phyloP scores from a whole-genome alignment of 2,113 vertebrate genomes.

The Athene noctua region DNA sequence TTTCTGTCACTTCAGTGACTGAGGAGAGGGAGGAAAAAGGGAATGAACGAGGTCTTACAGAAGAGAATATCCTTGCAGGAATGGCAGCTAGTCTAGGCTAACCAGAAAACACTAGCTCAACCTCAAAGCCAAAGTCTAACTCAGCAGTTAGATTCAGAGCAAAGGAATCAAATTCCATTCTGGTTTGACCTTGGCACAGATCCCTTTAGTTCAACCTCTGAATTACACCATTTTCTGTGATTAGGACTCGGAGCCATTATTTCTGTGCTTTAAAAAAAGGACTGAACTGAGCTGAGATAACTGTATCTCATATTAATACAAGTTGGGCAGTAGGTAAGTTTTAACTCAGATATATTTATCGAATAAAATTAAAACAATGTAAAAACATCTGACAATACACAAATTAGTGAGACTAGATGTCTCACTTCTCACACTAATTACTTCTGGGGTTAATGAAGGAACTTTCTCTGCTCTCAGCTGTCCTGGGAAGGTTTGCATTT shows the following conservation, averaged over 20 bases:
- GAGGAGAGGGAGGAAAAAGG: background rate
- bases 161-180: background rate
- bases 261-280: background rate
- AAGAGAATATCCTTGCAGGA: background rate
- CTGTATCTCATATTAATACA: background rate
- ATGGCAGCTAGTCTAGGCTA: background rate
- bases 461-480: background rate
- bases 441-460: background rate
- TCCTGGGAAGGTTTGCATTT: background rate
- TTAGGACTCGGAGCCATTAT: background rate
- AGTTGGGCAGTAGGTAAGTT: background rate
- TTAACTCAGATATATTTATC: background rate
- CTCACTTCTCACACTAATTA: background rate
- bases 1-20: constrained; percentile 25
- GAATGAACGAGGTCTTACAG: background rate
- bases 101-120: background rate
- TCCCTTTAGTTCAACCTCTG: background rate
- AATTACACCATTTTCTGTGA: background rate
- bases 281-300: background rate
- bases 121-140: background rate
- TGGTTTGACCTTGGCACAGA: background rate
- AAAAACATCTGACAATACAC: background rate
- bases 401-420: background rate
- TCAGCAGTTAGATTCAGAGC: background rate
- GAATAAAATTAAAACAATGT: background rate